phyloP scores from a whole-genome alignment of 2,797 vertebrate species.

The Peromyscus eremicus region DNA sequence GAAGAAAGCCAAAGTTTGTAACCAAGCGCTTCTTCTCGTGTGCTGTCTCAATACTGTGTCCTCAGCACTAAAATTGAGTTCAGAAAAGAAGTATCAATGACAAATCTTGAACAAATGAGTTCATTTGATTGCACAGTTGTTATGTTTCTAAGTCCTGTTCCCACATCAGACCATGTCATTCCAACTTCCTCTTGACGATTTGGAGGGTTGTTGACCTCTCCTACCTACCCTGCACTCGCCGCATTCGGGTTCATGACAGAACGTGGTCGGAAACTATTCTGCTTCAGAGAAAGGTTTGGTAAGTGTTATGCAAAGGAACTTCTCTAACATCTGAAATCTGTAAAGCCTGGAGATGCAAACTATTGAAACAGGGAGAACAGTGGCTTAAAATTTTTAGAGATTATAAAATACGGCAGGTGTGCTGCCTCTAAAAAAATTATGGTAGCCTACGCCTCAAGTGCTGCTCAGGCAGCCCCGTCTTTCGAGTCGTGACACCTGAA shows the following conservation, averaged over 20 bases:
- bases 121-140: neutral
- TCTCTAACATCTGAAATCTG: neutral
- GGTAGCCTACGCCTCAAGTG: neutral
- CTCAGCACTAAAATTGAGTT: neutral
- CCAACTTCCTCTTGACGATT: neutral
- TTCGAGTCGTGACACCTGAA: neutral
- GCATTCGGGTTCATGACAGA: neutral
- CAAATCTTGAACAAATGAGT: neutral
- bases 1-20: neutral
- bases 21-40: neutral
- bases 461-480: neutral
- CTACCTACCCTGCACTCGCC: no score
- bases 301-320: neutral
- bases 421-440: neutral
- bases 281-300: neutral
- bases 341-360: neutral
- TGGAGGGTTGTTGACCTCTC: neutral
- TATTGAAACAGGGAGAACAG: neutral
- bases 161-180: neutral
- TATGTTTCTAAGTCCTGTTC: neutral
- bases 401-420: conserved; percentile 2
- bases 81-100: neutral
- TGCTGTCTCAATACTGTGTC: neutral
- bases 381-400: neutral
- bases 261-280: neutral